Evolutionary conservation across 2,113 vertebrate genomes (phyloP), one percentile per base, ranked within the genome.

Genomic region (Myxocyprinus asiaticus): DNA sequence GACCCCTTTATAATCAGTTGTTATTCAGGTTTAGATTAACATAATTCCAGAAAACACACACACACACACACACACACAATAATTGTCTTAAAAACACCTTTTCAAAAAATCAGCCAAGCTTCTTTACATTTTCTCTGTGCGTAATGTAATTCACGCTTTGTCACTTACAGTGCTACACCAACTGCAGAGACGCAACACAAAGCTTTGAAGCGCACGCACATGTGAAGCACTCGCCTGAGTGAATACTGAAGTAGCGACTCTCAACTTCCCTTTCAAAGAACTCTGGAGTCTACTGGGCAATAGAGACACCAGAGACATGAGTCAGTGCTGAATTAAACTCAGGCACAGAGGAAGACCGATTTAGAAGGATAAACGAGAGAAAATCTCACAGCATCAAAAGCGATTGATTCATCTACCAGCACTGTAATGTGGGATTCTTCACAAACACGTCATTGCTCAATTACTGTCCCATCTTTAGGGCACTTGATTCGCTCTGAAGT

Each of bases 221-320:
- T 33, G 22, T 33, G 22, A 3, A 33, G 22, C 3, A 3, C 22
- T 74, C 68, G 22, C 64, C 45, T 33, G 42, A 64, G 79, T 79
- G 70, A 81, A 59, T 74, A 58, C 64, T 84, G 22, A 78, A 76
- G 64, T 44, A 70, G 66, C 58, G 51, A 50, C 50, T 58, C 71
- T 73, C 12, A n/a, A 12, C 10, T 48, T 75, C 43, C 5, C 51
- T 22, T 58, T 83, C 59, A 79, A 83, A 76, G 56, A 75, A 44
- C 65, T 79, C 17, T 62, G 69, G 50, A 43, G 63, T 47, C 56
- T 17, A 17, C 47, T 58, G 67, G 42, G 48, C 17, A 70, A 48
- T 44, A 58, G 22, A 56, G 58, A 55, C 65, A 79, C 11, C 69
- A 7, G 51, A 77, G 70, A 67, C 9, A 22, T 4, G 66, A 66